These are phyloP conservation scores for Enteromius treurensis DNA, from an alignment of 2,797 vertebrate genomes.

Conservation along the genomic window DNA sequence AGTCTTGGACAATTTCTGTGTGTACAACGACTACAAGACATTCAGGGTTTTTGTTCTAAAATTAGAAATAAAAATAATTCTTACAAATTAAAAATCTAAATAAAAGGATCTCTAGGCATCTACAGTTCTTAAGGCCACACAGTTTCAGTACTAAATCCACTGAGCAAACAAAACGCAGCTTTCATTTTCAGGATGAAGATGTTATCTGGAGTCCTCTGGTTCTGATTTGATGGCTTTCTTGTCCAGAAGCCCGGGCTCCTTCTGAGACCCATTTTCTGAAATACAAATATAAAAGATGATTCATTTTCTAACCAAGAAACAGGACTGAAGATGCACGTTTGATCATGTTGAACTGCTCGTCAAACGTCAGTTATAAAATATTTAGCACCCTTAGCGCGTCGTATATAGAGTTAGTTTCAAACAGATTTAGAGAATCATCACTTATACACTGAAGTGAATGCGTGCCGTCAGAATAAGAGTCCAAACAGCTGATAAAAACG, in stretches of 20 bases:
- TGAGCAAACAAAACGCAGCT: conserved; percentile 9
- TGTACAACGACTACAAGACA: neutral
- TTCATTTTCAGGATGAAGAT: conserved; percentile 42
- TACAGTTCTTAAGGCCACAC: conserved; percentile 48
- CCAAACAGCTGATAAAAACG: neutral
- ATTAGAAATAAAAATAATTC: conserved; percentile 33
- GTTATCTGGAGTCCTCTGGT: conserved; percentile 96
- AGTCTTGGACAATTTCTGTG: neutral
- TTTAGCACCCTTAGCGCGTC: neutral
- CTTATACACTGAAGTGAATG: neutral
- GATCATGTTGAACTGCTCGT: neutral
- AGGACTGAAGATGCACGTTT: neutral
- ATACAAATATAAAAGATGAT: conserved; percentile 45
- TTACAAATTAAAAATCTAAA: conserved; percentile 12
- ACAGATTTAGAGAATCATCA: neutral
- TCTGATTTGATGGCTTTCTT: conserved; percentile 95
- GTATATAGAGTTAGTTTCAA: neutral
- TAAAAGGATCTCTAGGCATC: conserved; percentile 42
- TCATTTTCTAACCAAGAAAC: neutral
- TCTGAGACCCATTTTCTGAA: conserved; percentile 90
- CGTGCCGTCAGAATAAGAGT: neutral
- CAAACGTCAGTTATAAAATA: neutral
- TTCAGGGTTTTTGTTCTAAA: neutral
- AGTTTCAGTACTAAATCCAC: conserved; percentile 30
- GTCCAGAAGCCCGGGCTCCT: conserved; percentile 81